Base-by-base conservation (phyloP, 1,140 invertebrate species). In the Drosophila insularis region DNA sequence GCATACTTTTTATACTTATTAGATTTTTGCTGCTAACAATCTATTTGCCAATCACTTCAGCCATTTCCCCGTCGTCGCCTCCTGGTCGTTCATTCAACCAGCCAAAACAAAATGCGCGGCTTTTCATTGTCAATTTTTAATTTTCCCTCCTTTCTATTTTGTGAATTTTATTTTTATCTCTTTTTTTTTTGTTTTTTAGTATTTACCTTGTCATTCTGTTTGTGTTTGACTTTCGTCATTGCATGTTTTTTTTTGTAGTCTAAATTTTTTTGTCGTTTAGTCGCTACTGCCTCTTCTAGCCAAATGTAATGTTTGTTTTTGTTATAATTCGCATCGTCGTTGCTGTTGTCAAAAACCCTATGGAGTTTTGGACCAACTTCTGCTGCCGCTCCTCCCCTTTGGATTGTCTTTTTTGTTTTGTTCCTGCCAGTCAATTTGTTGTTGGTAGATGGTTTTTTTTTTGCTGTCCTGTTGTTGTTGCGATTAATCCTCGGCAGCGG, bases 401-500 rank as follows among this genome's bases (percentile, higher is more conserved):
- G 27, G 63, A 65, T 71, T 81, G 63, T 21, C 54, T 39, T 39
- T 19, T 70, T 79, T 78, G 68, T 71, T 75, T 67, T 50, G 63
- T 50, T 68, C 56, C 61, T 75, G 74, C 63, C 75, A 71, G 63
- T 78, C 80, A 74, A 80, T 75, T 89, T 89, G 78, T 71, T 75
- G 85, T 80, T 84, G 68, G 80, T 37, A 37, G 11, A 37, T 68
- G 31, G 17, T 50, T 19, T 62, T 60, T 19, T 62, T n/a, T 59
- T 37, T 59, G 19, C 58, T 2, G 32, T 37, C 39, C 23, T 58
- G 10, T 63, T 23, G 50, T 78, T 84, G 80, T 80, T 78, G 77
- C 74, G 78, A 89, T 89, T 89, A 89, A 89, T 89, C 74, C 74
- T 40, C 65, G 74, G 71, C 78, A 65, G 72, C 76, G 79, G 71